phyloP scores from a whole-genome alignment of 2,113 vertebrate species.

The Chitala chitala region DNA sequence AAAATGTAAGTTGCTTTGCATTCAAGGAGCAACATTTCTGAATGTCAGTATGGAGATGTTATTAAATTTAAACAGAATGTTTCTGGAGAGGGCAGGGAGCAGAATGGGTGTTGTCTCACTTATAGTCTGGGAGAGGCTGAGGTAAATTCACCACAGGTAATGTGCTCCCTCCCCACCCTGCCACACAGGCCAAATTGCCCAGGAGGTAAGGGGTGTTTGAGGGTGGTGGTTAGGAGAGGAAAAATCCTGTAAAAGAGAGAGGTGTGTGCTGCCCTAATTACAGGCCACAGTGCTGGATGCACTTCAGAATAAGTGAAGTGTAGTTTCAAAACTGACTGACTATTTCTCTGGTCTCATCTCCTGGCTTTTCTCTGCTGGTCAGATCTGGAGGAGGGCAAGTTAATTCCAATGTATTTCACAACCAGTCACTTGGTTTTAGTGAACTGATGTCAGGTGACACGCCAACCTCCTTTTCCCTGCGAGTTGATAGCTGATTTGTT shows the following conservation, averaged over 20 bases:
- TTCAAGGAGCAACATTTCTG: no score
- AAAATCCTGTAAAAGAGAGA: neutral
- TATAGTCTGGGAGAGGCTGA: neutral
- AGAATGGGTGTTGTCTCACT: neutral
- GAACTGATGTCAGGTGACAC: no score
- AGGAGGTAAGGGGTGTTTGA: neutral
- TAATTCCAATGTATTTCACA: constrained; percentile 19
- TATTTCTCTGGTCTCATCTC: no score
- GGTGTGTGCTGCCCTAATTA: constrained; percentile 17
- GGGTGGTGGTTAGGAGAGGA: constrained; percentile 11
- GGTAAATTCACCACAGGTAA: neutral
- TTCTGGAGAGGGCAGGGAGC: neutral
- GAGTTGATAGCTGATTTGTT: no score
- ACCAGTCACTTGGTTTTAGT: no score
- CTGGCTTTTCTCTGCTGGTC: no score
- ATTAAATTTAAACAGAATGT: no score
- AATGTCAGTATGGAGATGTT: no score
- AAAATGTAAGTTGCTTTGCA: no score
- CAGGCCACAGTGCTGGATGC: neutral
- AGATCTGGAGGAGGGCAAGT: no score
- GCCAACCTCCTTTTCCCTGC: no score
- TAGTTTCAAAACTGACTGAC: neutral
- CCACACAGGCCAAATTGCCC: neutral
- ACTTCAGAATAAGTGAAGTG: neutral
- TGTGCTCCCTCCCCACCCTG: neutral